phyloP scores from a whole-genome alignment of 1,140 invertebrate genomes.

The Penaeus japonicus region DNA sequence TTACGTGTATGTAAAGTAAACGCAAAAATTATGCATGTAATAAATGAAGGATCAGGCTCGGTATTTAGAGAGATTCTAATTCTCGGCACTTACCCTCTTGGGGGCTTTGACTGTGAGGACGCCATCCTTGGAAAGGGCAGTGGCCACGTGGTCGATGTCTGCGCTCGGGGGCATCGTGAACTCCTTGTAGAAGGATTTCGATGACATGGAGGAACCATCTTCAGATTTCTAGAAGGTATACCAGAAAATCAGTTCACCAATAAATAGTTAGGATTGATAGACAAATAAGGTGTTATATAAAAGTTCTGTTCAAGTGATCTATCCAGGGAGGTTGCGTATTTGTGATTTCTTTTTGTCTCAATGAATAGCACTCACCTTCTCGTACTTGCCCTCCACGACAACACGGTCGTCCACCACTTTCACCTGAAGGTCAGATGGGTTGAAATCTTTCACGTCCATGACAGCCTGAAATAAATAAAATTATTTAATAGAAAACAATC shows the following conservation, averaged over 20 bases:
- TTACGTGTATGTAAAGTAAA: not conserved
- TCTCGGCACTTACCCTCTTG: conserved; percentile 53
- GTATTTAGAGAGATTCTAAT: not conserved
- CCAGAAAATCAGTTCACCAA: not conserved
- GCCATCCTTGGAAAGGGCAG: conserved; percentile 77
- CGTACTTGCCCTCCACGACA: conserved; percentile 77
- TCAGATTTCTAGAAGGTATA: conserved; percentile 69
- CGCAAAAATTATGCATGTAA: not conserved
- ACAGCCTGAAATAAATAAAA: conserved; percentile 67
- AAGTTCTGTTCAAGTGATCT: not conserved
- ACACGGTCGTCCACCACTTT: conserved; percentile 76
- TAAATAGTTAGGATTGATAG: not conserved
- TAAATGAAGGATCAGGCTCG: not conserved
- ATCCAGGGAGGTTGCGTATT: not conserved
- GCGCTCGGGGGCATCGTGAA: conserved; percentile 76
- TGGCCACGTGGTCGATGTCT: conserved; percentile 71
- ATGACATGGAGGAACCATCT: conserved; percentile 76
- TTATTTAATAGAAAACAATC: not conserved
- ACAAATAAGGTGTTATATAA: not conserved
- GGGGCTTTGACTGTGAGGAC: conserved; percentile 73
- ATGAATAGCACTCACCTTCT: conserved; percentile 67
- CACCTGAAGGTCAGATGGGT: conserved; percentile 82
- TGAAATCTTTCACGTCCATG: conserved; percentile 85
- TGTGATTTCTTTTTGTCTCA: not conserved
- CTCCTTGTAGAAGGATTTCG: conserved; percentile 69